Conservation (phyloP, 2,113 vertebrate species). For the Procavia capensis region DNA sequence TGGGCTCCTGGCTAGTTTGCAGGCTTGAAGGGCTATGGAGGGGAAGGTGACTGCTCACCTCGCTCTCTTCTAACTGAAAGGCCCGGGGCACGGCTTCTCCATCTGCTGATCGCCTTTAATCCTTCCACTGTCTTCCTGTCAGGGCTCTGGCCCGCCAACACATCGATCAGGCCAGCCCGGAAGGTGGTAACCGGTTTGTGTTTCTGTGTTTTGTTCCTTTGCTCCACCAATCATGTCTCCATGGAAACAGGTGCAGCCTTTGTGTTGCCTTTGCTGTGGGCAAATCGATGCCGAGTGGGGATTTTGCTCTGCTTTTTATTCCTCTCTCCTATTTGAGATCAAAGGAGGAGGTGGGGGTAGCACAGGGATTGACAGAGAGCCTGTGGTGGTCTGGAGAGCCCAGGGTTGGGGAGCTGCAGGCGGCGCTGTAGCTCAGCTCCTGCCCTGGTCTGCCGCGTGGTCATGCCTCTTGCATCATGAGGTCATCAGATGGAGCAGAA, state of each 20-base stretch:
- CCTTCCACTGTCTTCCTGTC: constrained; percentile 75
- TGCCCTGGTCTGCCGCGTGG: background rate
- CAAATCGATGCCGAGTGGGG: constrained; percentile 72
- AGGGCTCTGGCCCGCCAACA: constrained; percentile 77
- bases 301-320: constrained; percentile 53
- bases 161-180: constrained; percentile 80
- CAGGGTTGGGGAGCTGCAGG: background rate
- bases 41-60: background rate
- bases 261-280: constrained; percentile 81
- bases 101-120: constrained; percentile 77
- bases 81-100: background rate
- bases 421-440: background rate
- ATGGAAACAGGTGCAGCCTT: constrained; percentile 85
- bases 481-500: accelerated
- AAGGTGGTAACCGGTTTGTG: constrained; percentile 78
- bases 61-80: background rate
- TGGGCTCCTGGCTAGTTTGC: background rate
- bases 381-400: background rate
- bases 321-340: constrained; percentile 41
- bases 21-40: background rate
- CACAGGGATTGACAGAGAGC: background rate
- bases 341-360: constrained; percentile 56
- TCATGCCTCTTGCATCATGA: background rate
- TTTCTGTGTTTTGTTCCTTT: constrained; percentile 79
- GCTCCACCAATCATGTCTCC: constrained; percentile 83